Evolutionary conservation across 1,140 invertebrate genomes (phyloP).

Genomic region (Zaprionus africanus): DNA sequence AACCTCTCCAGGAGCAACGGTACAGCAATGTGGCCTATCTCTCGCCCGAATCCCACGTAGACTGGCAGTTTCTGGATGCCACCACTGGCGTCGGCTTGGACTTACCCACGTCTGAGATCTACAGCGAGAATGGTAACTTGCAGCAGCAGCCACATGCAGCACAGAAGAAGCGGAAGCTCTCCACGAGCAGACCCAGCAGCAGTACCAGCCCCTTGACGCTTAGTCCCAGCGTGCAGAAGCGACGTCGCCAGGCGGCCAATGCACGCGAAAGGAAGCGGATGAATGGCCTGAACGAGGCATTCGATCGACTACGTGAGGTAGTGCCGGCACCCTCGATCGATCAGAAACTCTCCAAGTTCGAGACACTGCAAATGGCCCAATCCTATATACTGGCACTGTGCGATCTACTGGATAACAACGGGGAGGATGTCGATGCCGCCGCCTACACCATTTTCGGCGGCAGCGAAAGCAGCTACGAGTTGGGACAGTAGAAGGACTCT

Average conservation of each 20-base stretch:
- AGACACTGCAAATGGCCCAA: slow-evolving; percentile 95
- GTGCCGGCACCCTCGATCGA: slow-evolving; percentile 91
- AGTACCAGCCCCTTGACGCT: slow-evolving; percentile 55
- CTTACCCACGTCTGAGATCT: background rate
- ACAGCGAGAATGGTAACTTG: background rate
- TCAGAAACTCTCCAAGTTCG: slow-evolving; percentile 93
- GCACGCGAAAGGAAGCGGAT: slow-evolving; percentile 91
- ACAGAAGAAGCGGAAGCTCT: slow-evolving; percentile 31
- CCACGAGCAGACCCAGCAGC: slow-evolving; percentile 16
- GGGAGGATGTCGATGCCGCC: slow-evolving; percentile 62
- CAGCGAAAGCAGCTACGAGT: slow-evolving; percentile 55
- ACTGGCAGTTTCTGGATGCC: slow-evolving; percentile 64
- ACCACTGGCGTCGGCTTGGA: slow-evolving; percentile 7
- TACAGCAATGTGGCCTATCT: slow-evolving; percentile 48
- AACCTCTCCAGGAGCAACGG: slow-evolving; percentile 13
- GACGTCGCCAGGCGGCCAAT: slow-evolving; percentile 90
- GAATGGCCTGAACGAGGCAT: slow-evolving; percentile 93
- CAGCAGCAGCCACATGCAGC: slow-evolving; percentile 10
- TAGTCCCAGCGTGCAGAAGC: slow-evolving; percentile 87
- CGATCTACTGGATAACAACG: slow-evolving; percentile 86
- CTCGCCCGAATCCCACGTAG: slow-evolving; percentile 29
- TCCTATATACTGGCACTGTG: slow-evolving; percentile 91
- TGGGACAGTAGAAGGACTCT: slow-evolving; percentile 17
- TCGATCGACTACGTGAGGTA: slow-evolving; percentile 91
- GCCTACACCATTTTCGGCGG: slow-evolving; percentile 59